phyloP scores from a whole-genome alignment of 2,888 invertebrate genomes.

The Tipula helvola region DNA sequence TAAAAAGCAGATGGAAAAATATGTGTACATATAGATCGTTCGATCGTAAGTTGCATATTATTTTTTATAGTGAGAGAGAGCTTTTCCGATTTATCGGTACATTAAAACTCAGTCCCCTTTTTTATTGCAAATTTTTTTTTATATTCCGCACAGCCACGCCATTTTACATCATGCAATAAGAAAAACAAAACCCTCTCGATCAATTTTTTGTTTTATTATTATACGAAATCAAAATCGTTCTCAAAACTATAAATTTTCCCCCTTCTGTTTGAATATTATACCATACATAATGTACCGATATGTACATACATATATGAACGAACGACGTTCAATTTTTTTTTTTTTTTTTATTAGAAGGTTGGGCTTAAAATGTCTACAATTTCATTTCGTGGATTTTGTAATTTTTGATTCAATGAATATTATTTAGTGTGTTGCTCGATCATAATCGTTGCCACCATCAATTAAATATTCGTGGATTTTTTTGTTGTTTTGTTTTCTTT shows the following conservation, averaged over 20 bases:
- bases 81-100: not conserved
- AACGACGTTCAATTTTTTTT: not conserved
- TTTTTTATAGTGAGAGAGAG: not conserved
- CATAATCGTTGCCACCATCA: not conserved
- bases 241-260: not conserved
- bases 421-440: not conserved
- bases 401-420: not conserved
- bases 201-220: not conserved
- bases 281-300: not conserved
- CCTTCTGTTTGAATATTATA: not conserved
- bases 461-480: not conserved
- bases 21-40: not conserved
- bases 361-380: not conserved
- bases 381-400: not conserved
- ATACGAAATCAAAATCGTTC: not conserved
- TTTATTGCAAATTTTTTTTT: not conserved
- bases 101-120: not conserved
- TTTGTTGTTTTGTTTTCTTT: not conserved
- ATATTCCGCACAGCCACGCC: not conserved
- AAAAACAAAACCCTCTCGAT: not conserved
- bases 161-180: not conserved
- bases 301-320: not conserved
- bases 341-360: not conserved
- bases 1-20: not conserved
- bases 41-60: not conserved